Evolutionary conservation across 2,113 vertebrate species (phyloP).

Genomic region (Paradoxurus hermaphroditus): DNA sequence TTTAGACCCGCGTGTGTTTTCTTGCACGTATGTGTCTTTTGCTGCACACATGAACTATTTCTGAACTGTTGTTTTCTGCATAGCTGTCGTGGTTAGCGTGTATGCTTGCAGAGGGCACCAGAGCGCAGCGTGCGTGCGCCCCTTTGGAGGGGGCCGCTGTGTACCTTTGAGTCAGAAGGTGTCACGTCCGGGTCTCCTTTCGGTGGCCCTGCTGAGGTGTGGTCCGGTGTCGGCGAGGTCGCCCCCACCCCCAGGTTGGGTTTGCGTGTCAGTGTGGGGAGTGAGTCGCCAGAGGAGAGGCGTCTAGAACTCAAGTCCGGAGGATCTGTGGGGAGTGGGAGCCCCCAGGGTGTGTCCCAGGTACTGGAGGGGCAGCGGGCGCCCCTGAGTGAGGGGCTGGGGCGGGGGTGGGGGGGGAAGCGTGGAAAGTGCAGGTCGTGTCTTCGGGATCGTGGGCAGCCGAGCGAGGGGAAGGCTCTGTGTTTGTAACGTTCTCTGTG

Average conservation of each 20-base stretch:
- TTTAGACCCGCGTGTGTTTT: constrained; percentile 45
- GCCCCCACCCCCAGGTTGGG: background rate
- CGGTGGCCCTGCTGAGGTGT: constrained; percentile 21
- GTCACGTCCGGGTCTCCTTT: background rate
- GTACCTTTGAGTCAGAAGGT: constrained; percentile 3
- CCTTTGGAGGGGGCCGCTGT: background rate
- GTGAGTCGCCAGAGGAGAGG: background rate
- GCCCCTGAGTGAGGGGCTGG: background rate
- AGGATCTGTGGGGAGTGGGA: background rate
- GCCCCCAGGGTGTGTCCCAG: background rate
- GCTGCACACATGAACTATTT: constrained; percentile 48
- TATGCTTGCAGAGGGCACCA: background rate
- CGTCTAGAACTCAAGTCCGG: constrained; percentile 25
- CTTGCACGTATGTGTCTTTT: background rate
- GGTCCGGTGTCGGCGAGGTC: background rate
- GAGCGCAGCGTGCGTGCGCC: background rate
- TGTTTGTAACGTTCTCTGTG: constrained; percentile 52
- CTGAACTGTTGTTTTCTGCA: constrained; percentile 49
- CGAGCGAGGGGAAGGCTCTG: background rate
- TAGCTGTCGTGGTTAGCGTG: background rate
- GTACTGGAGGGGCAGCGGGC: background rate
- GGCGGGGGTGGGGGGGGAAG: background rate
- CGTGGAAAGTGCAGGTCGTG: background rate
- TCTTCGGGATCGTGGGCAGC: constrained; percentile 31
- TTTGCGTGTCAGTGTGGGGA: background rate